Evolutionary conservation across 2,113 vertebrate genomes (phyloP), one percentile per base, ranked within the genome.

Genomic region (Bothrops jararaca): DNA sequence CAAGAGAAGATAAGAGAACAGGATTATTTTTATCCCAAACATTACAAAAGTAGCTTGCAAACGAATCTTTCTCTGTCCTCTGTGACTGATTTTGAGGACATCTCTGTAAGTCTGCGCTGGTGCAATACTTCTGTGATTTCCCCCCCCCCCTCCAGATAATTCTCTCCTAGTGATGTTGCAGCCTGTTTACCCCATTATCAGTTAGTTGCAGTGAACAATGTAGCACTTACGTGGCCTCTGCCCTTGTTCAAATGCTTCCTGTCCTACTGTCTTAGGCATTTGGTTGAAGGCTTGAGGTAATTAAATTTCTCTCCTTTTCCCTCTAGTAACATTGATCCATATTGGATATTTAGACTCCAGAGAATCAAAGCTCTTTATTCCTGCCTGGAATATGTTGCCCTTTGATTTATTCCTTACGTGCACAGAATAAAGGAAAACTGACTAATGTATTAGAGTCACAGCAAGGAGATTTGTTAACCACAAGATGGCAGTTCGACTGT

Each of bases 301-400:
- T 97, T 96, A 97, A 96, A 96, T 97, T 93, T 96, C 60, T 92
- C 87, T 96, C 91, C 95, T 90, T 96, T 93, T 53, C 45, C 5
- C 94, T 97, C 89, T 90, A 60, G 91, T 90, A 95, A 91, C 85
- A 94, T 94, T 95, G 94, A 96, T 97, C 95, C 96, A 1, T 94
- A 85, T 87, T 94, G 95, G 93, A 64, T 95, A 93, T 95, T 95
- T 95, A 93, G 89, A 88, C 95, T 96, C 94, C 50, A 91, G 95
- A 97, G 95, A 95, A 96, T 94, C 90, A 91, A 93, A 95, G 87
- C 92, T 96, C 94, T 97, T 96, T 97, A 93, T 94, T 97, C 93
- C 95, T 92, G 0, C 86, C 92, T 96, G 93, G 90, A 95, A 91
- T 93, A 85, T 45, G 22, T 90, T 94, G 92, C 96, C 52, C 53